A percentile compares a stretch with the other conserved stretches of the same genome.
phyloP scores from a whole-genome alignment of 2,888 invertebrate species.

The Mythimna lalbum region DNA sequence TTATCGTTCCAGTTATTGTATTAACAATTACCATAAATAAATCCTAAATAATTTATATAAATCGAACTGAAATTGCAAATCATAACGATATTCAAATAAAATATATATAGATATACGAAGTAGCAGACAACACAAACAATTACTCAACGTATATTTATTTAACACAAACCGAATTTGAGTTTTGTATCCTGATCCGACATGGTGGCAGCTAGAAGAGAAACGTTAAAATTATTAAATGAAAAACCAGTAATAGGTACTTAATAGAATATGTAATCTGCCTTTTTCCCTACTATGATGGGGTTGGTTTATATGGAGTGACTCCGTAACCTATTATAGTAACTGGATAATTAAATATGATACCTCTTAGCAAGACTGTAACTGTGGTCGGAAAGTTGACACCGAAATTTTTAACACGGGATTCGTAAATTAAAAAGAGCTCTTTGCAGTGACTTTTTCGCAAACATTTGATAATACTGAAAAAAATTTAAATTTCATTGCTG shows the following conservation, averaged over 20 bases:
- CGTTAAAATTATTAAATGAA: neutral
- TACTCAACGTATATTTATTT: neutral
- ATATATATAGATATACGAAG: conserved; percentile 1
- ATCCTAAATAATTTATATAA: neutral
- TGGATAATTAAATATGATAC: no score
- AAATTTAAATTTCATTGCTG: no score
- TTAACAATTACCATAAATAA: conserved; percentile 21
- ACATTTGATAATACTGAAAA: no score
- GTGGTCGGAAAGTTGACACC: no score
- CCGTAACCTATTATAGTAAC: no score
- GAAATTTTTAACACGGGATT: no score
- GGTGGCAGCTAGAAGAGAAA: conserved; percentile 65
- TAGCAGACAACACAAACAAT: conserved; percentile 5
- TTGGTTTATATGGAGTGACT: no score
- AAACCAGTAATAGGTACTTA: neutral
- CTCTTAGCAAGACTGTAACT: no score
- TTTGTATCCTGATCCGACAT: conserved; percentile 80
- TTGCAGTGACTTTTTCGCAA: no score
- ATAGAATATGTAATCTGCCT: no score
- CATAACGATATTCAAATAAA: conserved; percentile 21
- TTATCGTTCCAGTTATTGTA: neutral
- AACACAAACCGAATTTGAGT: conserved; percentile 80
- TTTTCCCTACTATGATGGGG: no score
- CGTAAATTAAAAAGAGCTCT: no score
- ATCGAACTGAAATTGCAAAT: neutral